Evolutionary conservation across 2,797 vertebrate species (phyloP).

Genomic region (Coreius guichenoti): DNA sequence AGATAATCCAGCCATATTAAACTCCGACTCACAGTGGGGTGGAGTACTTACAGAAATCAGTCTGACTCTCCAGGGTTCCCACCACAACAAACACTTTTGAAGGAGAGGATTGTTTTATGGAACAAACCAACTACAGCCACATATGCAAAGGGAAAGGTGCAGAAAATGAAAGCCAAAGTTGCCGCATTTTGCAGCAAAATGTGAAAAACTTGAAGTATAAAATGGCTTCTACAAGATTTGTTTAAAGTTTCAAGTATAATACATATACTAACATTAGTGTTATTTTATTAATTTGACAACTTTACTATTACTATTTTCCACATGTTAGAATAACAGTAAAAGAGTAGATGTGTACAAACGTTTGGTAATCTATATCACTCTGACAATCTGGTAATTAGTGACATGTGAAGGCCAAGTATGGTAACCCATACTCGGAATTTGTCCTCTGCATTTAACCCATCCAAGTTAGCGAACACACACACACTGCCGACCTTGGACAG

Average conservation of each 20-base stretch:
- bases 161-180: background rate
- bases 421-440: too few species aligned
- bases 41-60: conserved; percentile 51
- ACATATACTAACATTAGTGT: background rate
- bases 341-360: background rate
- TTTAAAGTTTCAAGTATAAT: too few species aligned
- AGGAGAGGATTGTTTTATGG: background rate
- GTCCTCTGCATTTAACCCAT: too few species aligned
- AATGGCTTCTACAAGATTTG: background rate
- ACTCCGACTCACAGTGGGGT: conserved; percentile 19
- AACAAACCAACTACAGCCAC: background rate
- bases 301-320: background rate
- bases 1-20: conserved; percentile 51
- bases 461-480: too few species aligned
- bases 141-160: background rate
- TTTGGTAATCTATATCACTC: background rate
- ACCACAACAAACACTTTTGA: conserved; percentile 12
- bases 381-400: background rate
- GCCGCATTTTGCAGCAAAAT: background rate
- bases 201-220: background rate
- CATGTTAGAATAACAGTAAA: background rate
- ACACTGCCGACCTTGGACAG: too few species aligned
- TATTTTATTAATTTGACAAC: background rate
- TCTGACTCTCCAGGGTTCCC: conserved; percentile 1
- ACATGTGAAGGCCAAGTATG: too few species aligned